phyloP scores from a whole-genome alignment of 2,113 vertebrate species.

The Neotoma lepida region DNA sequence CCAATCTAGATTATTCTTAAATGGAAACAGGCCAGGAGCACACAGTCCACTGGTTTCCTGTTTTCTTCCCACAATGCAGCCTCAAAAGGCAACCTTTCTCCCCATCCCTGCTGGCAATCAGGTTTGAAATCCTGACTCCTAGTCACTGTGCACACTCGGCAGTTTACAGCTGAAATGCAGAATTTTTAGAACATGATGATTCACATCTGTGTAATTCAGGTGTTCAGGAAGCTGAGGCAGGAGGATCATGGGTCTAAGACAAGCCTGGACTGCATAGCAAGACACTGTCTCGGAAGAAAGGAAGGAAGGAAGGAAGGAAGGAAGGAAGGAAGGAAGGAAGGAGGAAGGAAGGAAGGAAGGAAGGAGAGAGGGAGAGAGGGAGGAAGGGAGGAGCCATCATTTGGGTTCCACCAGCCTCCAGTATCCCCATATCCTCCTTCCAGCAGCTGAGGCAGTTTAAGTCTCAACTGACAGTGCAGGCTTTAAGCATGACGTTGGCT shows the following conservation, averaged over 20 bases:
- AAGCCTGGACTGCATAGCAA: neutral
- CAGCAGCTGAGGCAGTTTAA: neutral
- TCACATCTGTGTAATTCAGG: neutral
- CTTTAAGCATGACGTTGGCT: neutral
- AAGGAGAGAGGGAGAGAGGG: neutral
- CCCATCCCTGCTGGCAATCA: conserved; percentile 62
- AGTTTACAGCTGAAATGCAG: conserved; percentile 69
- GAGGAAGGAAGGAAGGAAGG: neutral
- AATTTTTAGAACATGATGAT: neutral
- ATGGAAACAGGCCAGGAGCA: neutral
- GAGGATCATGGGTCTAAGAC: neutral
- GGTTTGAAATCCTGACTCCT: conserved; percentile 62
- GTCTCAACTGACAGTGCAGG: neutral
- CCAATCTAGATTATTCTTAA: neutral
- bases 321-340: neutral
- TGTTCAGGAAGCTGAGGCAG: neutral
- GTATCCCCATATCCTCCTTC: neutral
- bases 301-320: neutral
- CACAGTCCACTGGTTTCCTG: accelerated
- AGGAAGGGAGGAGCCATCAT: neutral
- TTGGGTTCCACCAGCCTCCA: no score
- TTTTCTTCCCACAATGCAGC: neutral
- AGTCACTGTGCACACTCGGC: conserved; percentile 71
- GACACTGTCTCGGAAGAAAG: neutral
- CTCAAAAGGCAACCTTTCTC: neutral